These are phyloP conservation scores for Mus musculus DNA, from an alignment of 2,113 vertebrate genomes.

Conservation along the genomic window DNA sequence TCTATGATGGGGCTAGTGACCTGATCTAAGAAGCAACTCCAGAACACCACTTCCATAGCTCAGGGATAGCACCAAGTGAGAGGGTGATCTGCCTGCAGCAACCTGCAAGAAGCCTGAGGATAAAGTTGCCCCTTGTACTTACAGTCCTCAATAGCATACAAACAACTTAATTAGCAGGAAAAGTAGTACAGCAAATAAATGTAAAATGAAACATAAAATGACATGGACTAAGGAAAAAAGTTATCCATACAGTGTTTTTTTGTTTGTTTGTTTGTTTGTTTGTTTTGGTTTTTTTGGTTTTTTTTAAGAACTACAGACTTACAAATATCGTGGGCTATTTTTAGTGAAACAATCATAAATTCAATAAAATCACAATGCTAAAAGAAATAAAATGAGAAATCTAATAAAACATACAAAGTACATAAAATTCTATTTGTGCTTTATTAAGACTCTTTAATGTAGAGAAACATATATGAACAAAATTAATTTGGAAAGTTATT, in stretches of 20 bases:
- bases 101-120: background rate
- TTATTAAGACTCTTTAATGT: background rate
- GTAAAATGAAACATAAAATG: background rate
- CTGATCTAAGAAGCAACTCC: no score
- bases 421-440: background rate
- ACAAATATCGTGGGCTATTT: background rate
- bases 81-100: no score
- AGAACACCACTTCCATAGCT: no score
- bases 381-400: background rate
- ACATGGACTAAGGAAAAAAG: background rate
- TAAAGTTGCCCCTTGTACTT: background rate
- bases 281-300: no score
- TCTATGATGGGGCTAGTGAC: no score
- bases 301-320: background rate
- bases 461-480: background rate
- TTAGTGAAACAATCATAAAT: background rate
- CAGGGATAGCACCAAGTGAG: no score
- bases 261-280: no score
- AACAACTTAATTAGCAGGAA: background rate
- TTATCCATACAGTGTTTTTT: background rate
- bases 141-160: background rate
- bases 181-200: background rate
- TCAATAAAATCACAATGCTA: background rate
- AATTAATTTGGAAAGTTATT: background rate
- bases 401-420: background rate